Evolutionary conservation across 2,797 vertebrate species (phyloP).

Genomic region (Anas georgica): DNA sequence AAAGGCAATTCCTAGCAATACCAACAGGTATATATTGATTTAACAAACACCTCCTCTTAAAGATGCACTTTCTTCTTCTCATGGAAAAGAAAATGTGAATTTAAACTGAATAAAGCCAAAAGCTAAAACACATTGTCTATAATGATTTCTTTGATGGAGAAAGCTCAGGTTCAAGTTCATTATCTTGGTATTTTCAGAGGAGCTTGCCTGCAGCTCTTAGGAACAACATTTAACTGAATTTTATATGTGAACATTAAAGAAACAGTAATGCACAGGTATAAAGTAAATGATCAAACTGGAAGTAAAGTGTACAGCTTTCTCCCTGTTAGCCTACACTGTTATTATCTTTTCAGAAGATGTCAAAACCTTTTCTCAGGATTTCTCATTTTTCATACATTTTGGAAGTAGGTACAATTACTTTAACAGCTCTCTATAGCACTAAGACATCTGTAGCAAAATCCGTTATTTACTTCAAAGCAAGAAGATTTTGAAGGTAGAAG

Average conservation of each 20-base stretch:
- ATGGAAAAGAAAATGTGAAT: conserved; percentile 71
- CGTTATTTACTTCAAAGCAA: conserved; percentile 70
- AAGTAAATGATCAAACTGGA: conserved; percentile 67
- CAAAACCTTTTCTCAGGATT: conserved; percentile 66
- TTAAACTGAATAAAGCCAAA: conserved; percentile 73
- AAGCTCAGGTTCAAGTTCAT: conserved; percentile 77
- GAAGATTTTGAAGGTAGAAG: conserved; percentile 52
- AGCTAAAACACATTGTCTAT: conserved; percentile 67
- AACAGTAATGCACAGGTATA: conserved; percentile 69
- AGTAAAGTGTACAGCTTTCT: conserved; percentile 51
- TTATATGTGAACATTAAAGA: conserved; percentile 73
- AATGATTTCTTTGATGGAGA: conserved; percentile 77
- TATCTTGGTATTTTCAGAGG: conserved; percentile 76
- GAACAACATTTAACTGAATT: conserved; percentile 72
- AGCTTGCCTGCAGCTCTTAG: conserved; percentile 67
- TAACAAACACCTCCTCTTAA: conserved; percentile 74
- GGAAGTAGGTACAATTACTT: conserved; percentile 69
- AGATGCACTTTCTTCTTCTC: conserved; percentile 67
- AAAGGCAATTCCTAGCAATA: conserved; percentile 73
- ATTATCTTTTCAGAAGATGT: conserved; percentile 69
- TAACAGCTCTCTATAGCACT: conserved; percentile 59
- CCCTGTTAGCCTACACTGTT: conserved; percentile 63
- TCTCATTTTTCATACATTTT: conserved; percentile 71
- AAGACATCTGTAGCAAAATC: conserved; percentile 58
- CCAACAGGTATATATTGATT: conserved; percentile 73